These are phyloP conservation scores for Archilochus colubris DNA, from an alignment of 2,113 vertebrate genomes.

Conservation along the genomic window DNA sequence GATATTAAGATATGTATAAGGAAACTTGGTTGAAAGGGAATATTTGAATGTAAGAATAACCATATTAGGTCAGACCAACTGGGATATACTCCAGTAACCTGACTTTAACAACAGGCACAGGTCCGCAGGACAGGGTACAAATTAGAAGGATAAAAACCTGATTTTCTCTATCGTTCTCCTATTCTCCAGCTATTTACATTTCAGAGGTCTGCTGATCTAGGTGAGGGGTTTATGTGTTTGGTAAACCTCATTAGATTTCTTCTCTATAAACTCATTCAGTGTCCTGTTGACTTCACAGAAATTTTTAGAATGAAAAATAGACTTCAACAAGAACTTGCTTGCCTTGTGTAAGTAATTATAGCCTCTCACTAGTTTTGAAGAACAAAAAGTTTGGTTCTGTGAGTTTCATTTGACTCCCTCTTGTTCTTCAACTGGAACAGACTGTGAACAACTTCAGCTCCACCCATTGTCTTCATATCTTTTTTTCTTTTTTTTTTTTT, in stretches of 20 bases:
- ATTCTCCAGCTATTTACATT: not conserved
- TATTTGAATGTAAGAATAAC: not conserved
- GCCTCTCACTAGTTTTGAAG: not conserved
- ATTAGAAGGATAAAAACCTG: not conserved
- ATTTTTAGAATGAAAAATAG: not conserved
- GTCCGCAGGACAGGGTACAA: not conserved
- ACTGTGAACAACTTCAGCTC: not conserved
- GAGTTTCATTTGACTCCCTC: not conserved
- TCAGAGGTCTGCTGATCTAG: not conserved
- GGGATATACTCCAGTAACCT: not conserved
- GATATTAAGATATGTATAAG: not conserved
- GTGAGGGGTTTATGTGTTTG: not conserved
- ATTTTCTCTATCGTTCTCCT: not conserved
- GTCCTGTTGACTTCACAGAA: not conserved
- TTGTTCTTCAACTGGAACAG: not conserved
- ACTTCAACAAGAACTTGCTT: not conserved
- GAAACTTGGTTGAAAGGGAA: not conserved
- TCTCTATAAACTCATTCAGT: not conserved
- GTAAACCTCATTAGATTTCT: not conserved
- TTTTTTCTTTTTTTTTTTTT: not conserved
- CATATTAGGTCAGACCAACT: not conserved
- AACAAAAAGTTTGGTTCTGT: not conserved
- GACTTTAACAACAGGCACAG: not conserved
- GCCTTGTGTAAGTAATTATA: not conserved
- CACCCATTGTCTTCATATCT: not conserved